These are phyloP conservation scores for Ammospiza nelsoni DNA, from an alignment of 2,113 vertebrate species.

Conservation along the genomic window DNA sequence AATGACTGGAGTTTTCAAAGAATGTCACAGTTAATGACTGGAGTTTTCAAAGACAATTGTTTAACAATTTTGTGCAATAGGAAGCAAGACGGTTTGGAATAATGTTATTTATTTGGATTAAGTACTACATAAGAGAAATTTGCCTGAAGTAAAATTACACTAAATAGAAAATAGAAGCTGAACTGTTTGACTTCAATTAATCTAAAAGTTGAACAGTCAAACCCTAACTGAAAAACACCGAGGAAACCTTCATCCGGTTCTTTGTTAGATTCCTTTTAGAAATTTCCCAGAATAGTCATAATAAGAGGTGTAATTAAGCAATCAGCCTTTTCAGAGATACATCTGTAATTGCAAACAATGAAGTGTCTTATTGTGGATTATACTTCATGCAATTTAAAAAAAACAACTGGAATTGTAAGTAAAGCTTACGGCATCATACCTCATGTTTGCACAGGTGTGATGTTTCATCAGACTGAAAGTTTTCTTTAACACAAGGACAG, in stretches of 20 bases:
- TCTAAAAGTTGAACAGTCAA: constrained; percentile 59
- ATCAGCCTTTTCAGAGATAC: constrained; percentile 41
- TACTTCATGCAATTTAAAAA: constrained; percentile 62
- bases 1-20: not conserved
- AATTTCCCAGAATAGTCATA: constrained; percentile 67
- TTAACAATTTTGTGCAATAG: constrained; percentile 60
- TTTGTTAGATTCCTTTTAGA: constrained; percentile 63
- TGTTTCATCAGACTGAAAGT: constrained; percentile 61
- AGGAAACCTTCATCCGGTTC: constrained; percentile 71
- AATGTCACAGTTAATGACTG: not conserved
- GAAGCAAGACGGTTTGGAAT: constrained; percentile 68
- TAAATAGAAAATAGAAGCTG: constrained; percentile 56
- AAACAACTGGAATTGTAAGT: constrained; percentile 66
- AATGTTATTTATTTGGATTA: constrained; percentile 72
- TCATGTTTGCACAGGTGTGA: constrained; percentile 74
- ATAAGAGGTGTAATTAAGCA: constrained; percentile 68
- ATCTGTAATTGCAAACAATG: constrained; percentile 52
- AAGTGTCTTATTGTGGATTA: constrained; percentile 69
- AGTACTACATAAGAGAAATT: constrained; percentile 64
- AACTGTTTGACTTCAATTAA: constrained; percentile 60
- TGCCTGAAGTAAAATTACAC: constrained; percentile 70
- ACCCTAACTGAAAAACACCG: constrained; percentile 63
- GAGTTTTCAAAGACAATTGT: constrained; percentile 55
- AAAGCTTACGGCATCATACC: constrained; percentile 65
- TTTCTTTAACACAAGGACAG: constrained; percentile 32